Percentiles rank a stretch among this genome's conserved stretches.
Evolutionary conservation across 64 coral and sea anemone species (phyloP).

Genomic region (Cladopsammia gracilis): DNA sequence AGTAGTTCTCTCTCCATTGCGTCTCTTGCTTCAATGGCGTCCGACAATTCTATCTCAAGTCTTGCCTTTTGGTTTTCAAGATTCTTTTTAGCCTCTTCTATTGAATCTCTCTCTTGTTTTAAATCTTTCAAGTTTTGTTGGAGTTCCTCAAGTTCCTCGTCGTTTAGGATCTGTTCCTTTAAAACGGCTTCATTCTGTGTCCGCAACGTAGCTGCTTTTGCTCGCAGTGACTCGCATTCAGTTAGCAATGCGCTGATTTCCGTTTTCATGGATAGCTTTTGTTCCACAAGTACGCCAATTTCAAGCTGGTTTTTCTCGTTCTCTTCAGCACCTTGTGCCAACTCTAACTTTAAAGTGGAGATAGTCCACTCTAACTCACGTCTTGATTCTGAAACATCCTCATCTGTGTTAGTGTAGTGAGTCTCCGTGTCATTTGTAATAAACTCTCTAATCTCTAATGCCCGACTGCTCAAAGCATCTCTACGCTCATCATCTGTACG

Average conservation of each 20-base stretch:
- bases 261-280: slow-evolving; percentile 44
- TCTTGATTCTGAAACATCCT: background rate
- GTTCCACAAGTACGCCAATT: slow-evolving; percentile 9
- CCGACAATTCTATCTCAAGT: slow-evolving; percentile 89
- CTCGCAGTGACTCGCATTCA: slow-evolving; percentile 38
- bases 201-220: slow-evolving; percentile 33
- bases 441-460: background rate
- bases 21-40: slow-evolving; percentile 76
- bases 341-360: slow-evolving; percentile 19
- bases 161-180: slow-evolving; percentile 40
- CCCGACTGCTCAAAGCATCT: too few relatives aligned
- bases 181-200: slow-evolving; percentile 69
- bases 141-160: slow-evolving; percentile 51
- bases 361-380: slow-evolving; percentile 39
- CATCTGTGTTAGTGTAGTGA: background rate
- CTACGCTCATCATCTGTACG: background rate
- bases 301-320: slow-evolving; percentile 28
- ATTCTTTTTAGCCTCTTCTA: slow-evolving; percentile 55
- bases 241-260: slow-evolving; percentile 23
- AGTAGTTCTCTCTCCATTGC: slow-evolving; percentile 75
- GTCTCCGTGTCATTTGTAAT: background rate
- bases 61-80: slow-evolving; percentile 77
- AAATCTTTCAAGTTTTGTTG: slow-evolving; percentile 45
- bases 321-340: slow-evolving; percentile 13
- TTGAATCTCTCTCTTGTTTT: slow-evolving; percentile 25